Conservation (phyloP, 2,797 vertebrate genomes). For the Heliangelus exortis region DNA sequence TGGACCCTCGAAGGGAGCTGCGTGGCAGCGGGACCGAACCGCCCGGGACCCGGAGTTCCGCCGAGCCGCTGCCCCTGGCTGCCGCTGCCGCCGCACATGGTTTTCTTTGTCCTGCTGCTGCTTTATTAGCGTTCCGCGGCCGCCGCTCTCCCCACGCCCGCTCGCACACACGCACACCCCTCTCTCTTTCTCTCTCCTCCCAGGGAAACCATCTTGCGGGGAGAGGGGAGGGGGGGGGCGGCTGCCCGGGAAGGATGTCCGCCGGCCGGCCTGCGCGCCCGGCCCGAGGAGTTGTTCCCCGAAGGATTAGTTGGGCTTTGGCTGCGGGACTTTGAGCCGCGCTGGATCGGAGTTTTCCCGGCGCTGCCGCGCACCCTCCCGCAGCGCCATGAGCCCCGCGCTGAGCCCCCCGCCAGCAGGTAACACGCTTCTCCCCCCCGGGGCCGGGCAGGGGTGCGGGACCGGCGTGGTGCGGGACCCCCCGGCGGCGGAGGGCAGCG, state of each 20-base stretch:
- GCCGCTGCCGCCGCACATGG: constrained; percentile 81
- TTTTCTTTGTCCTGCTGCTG: constrained; percentile 87
- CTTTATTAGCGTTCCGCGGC: not conserved
- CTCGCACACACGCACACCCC: not conserved
- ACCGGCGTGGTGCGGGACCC: not conserved
- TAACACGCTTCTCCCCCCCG: constrained; percentile 23
- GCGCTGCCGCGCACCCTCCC: not conserved
- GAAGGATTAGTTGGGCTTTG: constrained; percentile 60
- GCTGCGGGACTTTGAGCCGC: constrained; percentile 54
- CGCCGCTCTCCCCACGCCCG: constrained; percentile 3
- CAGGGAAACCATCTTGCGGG: constrained; percentile 42
- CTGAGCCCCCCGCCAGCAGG: constrained; percentile 58
- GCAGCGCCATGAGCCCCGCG: constrained; percentile 66
- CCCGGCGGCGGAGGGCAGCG: not conserved
- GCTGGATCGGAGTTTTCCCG: not conserved
- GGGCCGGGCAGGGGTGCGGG: not conserved
- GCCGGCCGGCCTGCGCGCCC: not conserved
- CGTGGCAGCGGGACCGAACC: not conserved
- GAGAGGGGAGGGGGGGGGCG: not conserved
- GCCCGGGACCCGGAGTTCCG: constrained; percentile 43
- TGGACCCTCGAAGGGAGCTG: constrained; percentile 10
- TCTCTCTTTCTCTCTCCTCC: not conserved
- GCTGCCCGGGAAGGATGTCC: constrained; percentile 29
- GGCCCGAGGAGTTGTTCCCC: not conserved
- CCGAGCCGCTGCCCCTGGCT: not conserved